Conservation (phyloP, 2,113 vertebrate species). For the Anas platyrhynchos region DNA sequence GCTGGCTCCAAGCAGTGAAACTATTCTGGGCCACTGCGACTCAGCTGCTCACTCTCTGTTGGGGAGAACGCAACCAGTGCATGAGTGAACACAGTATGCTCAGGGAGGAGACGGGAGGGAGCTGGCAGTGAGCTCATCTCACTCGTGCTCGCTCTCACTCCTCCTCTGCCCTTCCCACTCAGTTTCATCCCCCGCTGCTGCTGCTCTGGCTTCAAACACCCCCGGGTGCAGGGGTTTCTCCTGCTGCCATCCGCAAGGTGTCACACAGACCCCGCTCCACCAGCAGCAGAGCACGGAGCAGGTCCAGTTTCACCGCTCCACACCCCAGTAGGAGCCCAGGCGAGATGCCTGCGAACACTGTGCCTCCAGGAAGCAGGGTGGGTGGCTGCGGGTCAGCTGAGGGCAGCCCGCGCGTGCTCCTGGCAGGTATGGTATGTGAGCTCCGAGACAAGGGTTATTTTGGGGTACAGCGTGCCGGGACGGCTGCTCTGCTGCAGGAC, state of each 20-base stretch:
- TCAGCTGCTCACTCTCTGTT: not conserved
- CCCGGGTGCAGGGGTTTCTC: not conserved
- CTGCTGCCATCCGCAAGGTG: not conserved
- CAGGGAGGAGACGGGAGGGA: not conserved
- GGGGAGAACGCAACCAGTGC: not conserved
- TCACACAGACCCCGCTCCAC: accelerated
- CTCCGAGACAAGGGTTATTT: not conserved
- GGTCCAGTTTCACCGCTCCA: not conserved
- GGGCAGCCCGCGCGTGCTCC: not conserved
- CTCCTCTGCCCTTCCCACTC: slow-evolving; percentile 29
- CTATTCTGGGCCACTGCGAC: not conserved
- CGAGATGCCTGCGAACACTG: not conserved
- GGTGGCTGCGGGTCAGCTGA: not conserved
- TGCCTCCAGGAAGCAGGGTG: not conserved
- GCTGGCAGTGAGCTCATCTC: slow-evolving; percentile 51
- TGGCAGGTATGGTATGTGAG: accelerated
- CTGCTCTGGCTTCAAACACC: not conserved
- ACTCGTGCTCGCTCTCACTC: not conserved
- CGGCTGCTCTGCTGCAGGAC: not conserved
- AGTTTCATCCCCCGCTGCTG: not conserved
- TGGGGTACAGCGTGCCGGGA: not conserved
- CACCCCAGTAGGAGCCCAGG: not conserved
- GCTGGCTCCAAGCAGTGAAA: not conserved
- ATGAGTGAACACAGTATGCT: slow-evolving; percentile 43
- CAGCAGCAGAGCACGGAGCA: not conserved